A percentile compares a stretch with the other conserved stretches of the same genome.
phyloP scores from a whole-genome alignment of 2,888 invertebrate species.

The Buathra laborator region DNA sequence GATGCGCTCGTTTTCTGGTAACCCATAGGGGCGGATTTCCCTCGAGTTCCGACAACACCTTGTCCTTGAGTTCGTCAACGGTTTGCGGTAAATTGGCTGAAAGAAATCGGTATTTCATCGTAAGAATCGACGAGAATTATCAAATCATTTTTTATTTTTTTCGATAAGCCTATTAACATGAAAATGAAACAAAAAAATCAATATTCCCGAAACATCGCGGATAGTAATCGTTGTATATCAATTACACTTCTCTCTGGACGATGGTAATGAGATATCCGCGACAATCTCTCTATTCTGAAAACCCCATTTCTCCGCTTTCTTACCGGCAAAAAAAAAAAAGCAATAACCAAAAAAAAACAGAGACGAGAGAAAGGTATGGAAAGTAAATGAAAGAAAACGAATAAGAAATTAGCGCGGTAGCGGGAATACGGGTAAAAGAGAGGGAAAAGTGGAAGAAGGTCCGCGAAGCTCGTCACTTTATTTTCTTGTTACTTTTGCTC shows the following conservation, averaged over 20 bases:
- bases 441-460: conserved; percentile 53
- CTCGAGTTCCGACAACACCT: conserved; percentile 92
- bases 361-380: conserved; percentile 2
- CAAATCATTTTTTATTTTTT: not conserved
- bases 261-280: not conserved
- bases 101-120: conserved; percentile 75
- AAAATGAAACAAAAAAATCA: too few species aligned
- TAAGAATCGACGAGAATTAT: not conserved
- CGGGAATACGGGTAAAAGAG: conserved; percentile 51
- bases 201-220: too few species aligned
- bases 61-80: conserved; percentile 89
- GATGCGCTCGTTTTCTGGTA: conserved; percentile 88
- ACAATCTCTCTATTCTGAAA: not conserved
- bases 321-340: conserved; percentile 1
- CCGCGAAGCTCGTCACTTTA: conserved; percentile 77
- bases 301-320: not conserved
- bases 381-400: conserved; percentile 40
- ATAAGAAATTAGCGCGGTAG: conserved; percentile 18
- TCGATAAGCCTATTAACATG: too few species aligned
- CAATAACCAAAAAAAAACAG: not conserved
- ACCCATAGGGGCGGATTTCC: conserved; percentile 96
- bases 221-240: too few species aligned
- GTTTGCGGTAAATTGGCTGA: conserved; percentile 92
- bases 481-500: conserved; percentile 77
- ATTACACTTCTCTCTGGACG: not conserved